phyloP scores from a whole-genome alignment of 64 coral and sea anemone genomes.

The Astreopora myriophthalma region DNA sequence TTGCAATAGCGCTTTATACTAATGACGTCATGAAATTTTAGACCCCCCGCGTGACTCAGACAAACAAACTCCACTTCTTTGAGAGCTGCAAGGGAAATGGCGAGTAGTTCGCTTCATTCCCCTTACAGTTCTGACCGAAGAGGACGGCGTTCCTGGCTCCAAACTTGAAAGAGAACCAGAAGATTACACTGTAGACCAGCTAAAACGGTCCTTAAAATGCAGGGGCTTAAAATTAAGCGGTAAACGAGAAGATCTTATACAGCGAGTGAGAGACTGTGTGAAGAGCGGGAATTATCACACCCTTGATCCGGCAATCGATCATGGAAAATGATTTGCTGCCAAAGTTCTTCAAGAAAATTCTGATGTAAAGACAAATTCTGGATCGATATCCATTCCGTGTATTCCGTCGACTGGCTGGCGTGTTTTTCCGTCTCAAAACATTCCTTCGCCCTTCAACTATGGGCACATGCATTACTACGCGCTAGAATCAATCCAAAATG shows the following conservation, averaged over 20 bases:
- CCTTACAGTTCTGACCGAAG: conserved; percentile 26
- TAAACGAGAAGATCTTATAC: background rate
- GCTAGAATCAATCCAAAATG: conserved; percentile 5
- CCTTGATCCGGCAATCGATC: conserved; percentile 16
- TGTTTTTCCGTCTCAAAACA: conserved; percentile 22
- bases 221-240: conserved; percentile 14
- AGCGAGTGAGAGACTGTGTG: conserved; percentile 25
- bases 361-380: background rate
- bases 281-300: conserved; percentile 6
- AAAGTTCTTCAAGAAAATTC: background rate
- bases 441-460: conserved; percentile 47
- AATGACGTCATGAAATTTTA: background rate
- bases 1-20: conserved; percentile 9
- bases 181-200: conserved; percentile 21
- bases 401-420: conserved; percentile 10
- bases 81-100: background rate
- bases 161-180: conserved; percentile 26
- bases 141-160: conserved; percentile 42
- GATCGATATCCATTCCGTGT: background rate
- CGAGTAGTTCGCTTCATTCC: background rate
- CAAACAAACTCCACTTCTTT: conserved; percentile 10
- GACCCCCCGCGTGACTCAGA: conserved; percentile 4
- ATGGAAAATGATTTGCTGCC: conserved; percentile 24
- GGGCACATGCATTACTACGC: conserved; percentile 31
- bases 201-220: conserved; percentile 34